Evolutionary conservation across 2,113 vertebrate species (phyloP).

Genomic region (Heterotilapia buettikoferi): DNA sequence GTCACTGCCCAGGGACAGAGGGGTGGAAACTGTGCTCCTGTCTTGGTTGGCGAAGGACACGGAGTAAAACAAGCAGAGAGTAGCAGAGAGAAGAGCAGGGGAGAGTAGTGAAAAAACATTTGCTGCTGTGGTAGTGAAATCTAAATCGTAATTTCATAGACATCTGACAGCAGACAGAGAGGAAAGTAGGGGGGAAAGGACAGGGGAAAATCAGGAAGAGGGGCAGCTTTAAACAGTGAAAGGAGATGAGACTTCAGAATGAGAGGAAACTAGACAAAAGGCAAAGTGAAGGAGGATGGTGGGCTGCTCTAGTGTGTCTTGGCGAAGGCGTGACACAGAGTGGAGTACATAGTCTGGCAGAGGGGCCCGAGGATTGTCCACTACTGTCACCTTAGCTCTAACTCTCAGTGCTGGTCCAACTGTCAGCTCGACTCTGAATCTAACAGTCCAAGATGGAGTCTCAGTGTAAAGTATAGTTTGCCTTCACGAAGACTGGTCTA

Average conservation of each 20-base stretch:
- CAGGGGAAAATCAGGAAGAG: not conserved
- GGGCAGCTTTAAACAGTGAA: not conserved
- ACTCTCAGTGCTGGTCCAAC: conserved; percentile 40
- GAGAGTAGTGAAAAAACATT: not conserved
- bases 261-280: conserved; percentile 28
- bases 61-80: conserved; percentile 11
- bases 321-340: conserved; percentile 50
- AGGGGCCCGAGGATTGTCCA: conserved; percentile 57
- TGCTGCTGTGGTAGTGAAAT: not conserved
- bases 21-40: conserved; percentile 45
- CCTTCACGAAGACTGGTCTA: not conserved
- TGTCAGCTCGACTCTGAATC: conserved; percentile 59
- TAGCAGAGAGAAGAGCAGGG: not conserved
- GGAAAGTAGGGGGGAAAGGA: not conserved
- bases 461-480: conserved; percentile 13
- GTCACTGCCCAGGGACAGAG: conserved; percentile 52
- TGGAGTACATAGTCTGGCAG: conserved; percentile 57
- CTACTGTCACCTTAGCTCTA: conserved; percentile 60
- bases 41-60: conserved; percentile 19
- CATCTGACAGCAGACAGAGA: not conserved
- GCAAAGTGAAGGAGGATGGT: conserved; percentile 18
- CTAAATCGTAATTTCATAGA: conserved; percentile 14
- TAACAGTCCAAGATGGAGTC: conserved; percentile 31
- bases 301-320: conserved; percentile 25
- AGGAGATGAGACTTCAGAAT: conserved; percentile 5